Evolutionary conservation across 2,113 vertebrate species (phyloP).

Genomic region (Perognathus longimembris): DNA sequence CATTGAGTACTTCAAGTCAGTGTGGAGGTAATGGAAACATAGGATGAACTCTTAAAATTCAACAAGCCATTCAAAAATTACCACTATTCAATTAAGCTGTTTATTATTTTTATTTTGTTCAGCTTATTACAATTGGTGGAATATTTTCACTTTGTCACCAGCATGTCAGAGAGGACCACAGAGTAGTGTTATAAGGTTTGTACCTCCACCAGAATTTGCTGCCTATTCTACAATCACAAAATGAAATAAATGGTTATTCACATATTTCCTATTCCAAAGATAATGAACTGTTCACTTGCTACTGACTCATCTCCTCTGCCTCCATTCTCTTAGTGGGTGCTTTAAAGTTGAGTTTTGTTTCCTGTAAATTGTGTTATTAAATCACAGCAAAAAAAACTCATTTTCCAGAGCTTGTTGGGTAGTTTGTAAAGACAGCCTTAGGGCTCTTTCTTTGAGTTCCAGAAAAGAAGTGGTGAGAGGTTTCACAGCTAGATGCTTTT

Average conservation of each 20-base stretch:
- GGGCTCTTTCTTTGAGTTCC: not conserved
- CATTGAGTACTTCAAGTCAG: slow-evolving; percentile 69
- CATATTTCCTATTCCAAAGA: slow-evolving; percentile 72
- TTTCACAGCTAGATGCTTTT: slow-evolving; percentile 60
- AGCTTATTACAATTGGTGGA: slow-evolving; percentile 78
- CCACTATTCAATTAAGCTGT: slow-evolving; percentile 78
- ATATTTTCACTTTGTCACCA: slow-evolving; percentile 70
- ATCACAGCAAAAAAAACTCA: slow-evolving; percentile 68
- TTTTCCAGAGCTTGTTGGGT: slow-evolving; percentile 72
- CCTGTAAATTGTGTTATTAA: slow-evolving; percentile 75
- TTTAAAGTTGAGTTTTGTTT: slow-evolving; percentile 70
- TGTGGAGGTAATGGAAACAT: slow-evolving; percentile 80
- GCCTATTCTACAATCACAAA: slow-evolving; percentile 52
- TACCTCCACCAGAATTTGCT: not conserved
- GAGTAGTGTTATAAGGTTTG: slow-evolving; percentile 51
- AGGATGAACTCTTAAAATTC: slow-evolving; percentile 80
- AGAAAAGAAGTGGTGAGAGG: slow-evolving; percentile 41
- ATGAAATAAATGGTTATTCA: slow-evolving; percentile 79
- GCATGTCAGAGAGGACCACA: slow-evolving; percentile 26
- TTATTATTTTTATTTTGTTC: slow-evolving; percentile 81
- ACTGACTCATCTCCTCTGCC: slow-evolving; percentile 53
- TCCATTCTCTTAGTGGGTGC: slow-evolving; percentile 67
- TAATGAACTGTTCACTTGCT: slow-evolving; percentile 64
- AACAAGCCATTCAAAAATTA: slow-evolving; percentile 79
- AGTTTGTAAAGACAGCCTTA: slow-evolving; percentile 59